Base-by-base conservation (phyloP, 2,888 invertebrate genomes). In the Drosophila paranaensis region DNA sequence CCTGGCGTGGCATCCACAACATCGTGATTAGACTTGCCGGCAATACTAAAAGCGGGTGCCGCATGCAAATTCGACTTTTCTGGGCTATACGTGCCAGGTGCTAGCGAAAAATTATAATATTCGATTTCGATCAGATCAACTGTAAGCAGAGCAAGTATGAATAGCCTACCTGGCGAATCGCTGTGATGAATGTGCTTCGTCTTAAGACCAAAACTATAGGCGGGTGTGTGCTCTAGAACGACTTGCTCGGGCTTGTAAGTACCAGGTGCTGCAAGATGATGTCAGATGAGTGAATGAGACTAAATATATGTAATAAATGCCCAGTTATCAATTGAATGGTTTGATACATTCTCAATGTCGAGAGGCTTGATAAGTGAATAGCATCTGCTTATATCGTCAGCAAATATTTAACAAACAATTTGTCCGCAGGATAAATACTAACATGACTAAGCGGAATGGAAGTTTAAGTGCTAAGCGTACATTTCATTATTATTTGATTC, bases 201-300 rank as follows among this genome's bases (percentile, higher is more conserved):
- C 92, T 95, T 96, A 57, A 95, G 93, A 50, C 97, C 96, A 91
- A 97, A 95, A 6, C 96, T 96, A 90, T 95, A 96, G 88, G 91
- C 81, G 53, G 96, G 96, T 46, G 95, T 94, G 82, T 93, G 94
- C 82, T 95, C 95, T 57, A 94, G 90, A 1, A 93, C 82, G 48
- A 93, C 90, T 66, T 93, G 93, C 80, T 94, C 94, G 43, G 95
- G 94, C 62, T 91, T 90, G 89, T 96, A 96, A 10, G 94, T 93
- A 69, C 95, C 95, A 40, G 95, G 90, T 61, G 91, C 90, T 90
- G 74, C 11, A 35, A 55, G 33, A 40, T 20, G 10, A 54, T 51
- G 27, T 54, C 9, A 51, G 16, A 5, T 35, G 30, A 9, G 46
- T 43, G 45, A 1, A 62, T 37, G 50, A 39, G 42, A 46, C 35